Evolutionary conservation across 2,113 vertebrate species (phyloP).

Genomic region (Acanthisitta chloris): DNA sequence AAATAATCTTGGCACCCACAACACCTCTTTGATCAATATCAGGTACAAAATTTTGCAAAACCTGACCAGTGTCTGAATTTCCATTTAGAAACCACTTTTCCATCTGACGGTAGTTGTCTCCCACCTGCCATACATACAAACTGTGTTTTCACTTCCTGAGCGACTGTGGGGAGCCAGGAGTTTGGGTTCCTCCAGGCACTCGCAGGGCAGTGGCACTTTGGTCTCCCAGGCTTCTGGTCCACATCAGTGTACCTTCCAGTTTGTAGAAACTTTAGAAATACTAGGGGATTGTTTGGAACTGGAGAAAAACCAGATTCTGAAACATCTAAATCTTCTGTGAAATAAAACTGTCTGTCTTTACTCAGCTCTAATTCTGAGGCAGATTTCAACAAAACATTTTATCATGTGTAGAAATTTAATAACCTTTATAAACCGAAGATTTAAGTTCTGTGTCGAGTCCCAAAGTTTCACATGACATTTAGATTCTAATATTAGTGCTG

Average conservation of each 20-base stretch:
- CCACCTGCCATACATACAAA: background rate
- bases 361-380: background rate
- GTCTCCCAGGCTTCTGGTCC: background rate
- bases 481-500: background rate
- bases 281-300: background rate
- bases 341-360: background rate
- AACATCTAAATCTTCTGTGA: background rate
- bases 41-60: background rate
- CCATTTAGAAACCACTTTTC: background rate
- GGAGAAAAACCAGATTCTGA: background rate
- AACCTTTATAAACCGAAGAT: background rate
- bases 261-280: background rate
- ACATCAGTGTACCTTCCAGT: background rate
- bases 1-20: background rate
- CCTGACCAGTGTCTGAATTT: background rate
- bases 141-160: rapidly evolving
- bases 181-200: background rate
- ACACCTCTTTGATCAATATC: background rate
- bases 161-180: no score
- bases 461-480: background rate
- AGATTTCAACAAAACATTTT: background rate
- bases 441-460: background rate
- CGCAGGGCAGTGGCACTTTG: rapidly evolving
- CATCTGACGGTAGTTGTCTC: background rate
- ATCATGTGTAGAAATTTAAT: background rate